A percentile compares a stretch with the other conserved stretches of the same genome.
Evolutionary conservation across 2,888 invertebrate species (phyloP).

Genomic region (Xestia xanthographa): DNA sequence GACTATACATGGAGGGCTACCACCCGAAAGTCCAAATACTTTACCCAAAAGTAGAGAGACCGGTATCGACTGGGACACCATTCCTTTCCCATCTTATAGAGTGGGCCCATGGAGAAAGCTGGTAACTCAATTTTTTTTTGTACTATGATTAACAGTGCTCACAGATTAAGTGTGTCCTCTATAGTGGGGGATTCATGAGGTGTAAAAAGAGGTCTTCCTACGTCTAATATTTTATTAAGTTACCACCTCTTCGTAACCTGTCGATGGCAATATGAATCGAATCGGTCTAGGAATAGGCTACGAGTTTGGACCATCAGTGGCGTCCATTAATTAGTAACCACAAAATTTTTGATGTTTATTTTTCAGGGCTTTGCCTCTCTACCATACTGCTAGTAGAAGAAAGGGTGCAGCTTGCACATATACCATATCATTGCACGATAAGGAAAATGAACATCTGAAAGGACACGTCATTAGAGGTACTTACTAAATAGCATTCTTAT

Average conservation of each 20-base stretch:
- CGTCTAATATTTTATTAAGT: background rate
- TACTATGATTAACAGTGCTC: background rate
- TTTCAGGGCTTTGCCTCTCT: conserved; percentile 74
- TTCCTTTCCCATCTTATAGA: conserved; percentile 94
- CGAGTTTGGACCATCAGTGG: background rate
- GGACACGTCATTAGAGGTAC: conserved; percentile 57
- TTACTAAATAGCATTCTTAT: background rate
- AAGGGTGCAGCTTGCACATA: conserved; percentile 70
- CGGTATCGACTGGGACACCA: conserved; percentile 96
- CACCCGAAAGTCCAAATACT: conserved; percentile 93
- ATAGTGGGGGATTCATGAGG: background rate
- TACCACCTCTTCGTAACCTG: background rate
- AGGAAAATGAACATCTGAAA: conserved; percentile 43
- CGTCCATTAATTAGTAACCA: background rate
- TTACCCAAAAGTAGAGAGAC: conserved; percentile 94
- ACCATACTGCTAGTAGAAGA: conserved; percentile 67
- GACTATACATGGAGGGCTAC: conserved; percentile 94
- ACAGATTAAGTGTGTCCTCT: background rate
- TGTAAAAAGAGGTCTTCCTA: background rate
- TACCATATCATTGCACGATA: conserved; percentile 53
- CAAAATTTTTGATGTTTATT: background rate
- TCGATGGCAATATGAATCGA: background rate
- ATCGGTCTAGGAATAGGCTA: background rate
- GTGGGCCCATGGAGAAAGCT: conserved; percentile 95
- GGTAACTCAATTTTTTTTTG: conserved; percentile 80